Evolutionary conservation across 2,113 vertebrate species (phyloP), one percentile per base, ranked within the genome.

Genomic region (Mola mola): DNA sequence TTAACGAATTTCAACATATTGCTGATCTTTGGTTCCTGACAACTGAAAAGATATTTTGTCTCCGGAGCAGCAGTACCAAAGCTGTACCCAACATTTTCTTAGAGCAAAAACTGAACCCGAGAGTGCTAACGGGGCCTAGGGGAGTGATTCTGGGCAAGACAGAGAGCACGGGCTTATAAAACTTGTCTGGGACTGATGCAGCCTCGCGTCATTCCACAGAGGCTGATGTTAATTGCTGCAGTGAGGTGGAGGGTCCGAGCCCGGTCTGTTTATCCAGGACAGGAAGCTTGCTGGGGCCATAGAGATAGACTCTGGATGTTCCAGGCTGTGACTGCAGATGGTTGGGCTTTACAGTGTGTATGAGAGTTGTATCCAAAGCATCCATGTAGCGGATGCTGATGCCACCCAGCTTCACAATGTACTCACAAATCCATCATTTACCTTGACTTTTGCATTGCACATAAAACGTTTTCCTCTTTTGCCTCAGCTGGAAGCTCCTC

Each of bases 181-280:
- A 75, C 17, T 40, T 36, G 67, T 68, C 61, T 50, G 37, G 65
- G 66, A 67, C 66, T 61, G 72, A 75, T 74, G 75, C 28, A 19
- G 81, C 70, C 66, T 80, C 19, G 34, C 63, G 51, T 73, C 5
- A 44, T 78, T 84, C 88, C 83, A 85, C 17, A 48, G 74, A 59
- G 78, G 65, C 67, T 85, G 80, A 84, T 57, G 73, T 90, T 84
- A 87, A 88, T 73, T 64, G 75, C 79, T 56, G 59, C 42, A 31
- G 66, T 65, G 34, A 69, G 80, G 83, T 74, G 86, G 86, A 90
- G 83, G 82, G 80, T 85, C 87, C 17, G 17, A 44, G 51, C 20
- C 22, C 24, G 5, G 28, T 41, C 26, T 88, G 79, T 89, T 88
- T 73, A 71, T 82, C 62, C 82, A 83, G 78, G 81, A 78, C 40